Evolutionary conservation across 2,888 invertebrate genomes (phyloP), one percentile per base, ranked within the genome.

Genomic region (Drosophila anomalata): DNA sequence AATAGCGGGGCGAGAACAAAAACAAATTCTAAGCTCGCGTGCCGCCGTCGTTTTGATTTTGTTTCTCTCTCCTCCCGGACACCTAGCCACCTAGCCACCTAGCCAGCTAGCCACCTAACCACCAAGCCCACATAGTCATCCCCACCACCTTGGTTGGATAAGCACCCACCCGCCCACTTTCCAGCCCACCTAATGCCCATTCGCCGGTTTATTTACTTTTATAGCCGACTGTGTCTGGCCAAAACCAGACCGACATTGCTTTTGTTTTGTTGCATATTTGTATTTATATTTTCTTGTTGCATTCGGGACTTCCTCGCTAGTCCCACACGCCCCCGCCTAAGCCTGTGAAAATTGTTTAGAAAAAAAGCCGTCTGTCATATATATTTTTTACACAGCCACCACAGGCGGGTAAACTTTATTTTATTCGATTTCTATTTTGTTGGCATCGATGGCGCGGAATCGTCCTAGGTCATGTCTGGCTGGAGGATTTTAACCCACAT

Each of bases 401-500:
- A 17, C 36, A 42, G 52, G 56, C 44, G 22, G 14, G 31, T 29
- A 22, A 11, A 14, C 17, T 58, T 68, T 72, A 76, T 76, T 76
- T 81, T 52, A 77, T 87, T 82, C 72, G 82, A 82, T 76, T 73
- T 77, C 29, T 65, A 53, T 29, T 46, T 60, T 26, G 33, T 31
- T 65, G 76, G 51, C 63, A 76, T 62, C 51, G 54, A 54, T 57
- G 33, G 54, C 31, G 24, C 36, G 36, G 26, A 17, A 14, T 75
- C 56, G 71, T 76, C 88, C 73, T 87, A 89, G 89, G 88, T 88
- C 89, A 85, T 75, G 89, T 79, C 78, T 78, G 67, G 62, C 72
- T 70, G 61, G 52, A 73, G 79, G 72, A 75, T 54, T 82, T 88
- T 85, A 85, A 83, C 88, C 89, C 84, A 85, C 71, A 87, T 85